Evolutionary conservation across 2,113 vertebrate genomes (phyloP).

Genomic region (Cinclus cinclus): DNA sequence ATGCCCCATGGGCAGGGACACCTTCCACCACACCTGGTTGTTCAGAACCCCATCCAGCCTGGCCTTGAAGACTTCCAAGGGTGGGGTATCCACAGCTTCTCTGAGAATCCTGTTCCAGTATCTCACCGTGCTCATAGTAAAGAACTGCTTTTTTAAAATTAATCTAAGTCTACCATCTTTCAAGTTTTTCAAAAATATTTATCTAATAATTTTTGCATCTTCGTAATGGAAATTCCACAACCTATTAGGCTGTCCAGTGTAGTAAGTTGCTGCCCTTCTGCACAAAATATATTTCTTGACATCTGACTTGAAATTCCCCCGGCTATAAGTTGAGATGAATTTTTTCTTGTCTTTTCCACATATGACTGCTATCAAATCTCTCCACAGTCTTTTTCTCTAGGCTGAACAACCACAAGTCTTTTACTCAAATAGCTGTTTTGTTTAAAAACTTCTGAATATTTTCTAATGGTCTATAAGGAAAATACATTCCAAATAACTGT

Average conservation of each 20-base stretch:
- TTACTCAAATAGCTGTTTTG: neutral
- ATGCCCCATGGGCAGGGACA: neutral
- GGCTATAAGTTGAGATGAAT: neutral
- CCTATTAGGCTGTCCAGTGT: neutral
- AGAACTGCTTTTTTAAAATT: neutral
- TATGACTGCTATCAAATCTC: neutral
- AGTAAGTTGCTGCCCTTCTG: neutral
- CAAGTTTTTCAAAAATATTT: neutral
- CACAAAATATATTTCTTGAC: neutral
- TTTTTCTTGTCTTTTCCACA: neutral
- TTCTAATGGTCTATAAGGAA: neutral
- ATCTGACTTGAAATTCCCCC: neutral
- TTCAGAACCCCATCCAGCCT: neutral
- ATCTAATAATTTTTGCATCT: neutral
- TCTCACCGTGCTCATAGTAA: neutral
- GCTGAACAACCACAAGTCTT: neutral
- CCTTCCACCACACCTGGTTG: neutral
- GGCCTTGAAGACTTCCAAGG: neutral
- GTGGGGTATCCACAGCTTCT: neutral
- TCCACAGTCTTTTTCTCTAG: neutral
- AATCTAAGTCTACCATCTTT: neutral
- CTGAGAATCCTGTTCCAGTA: neutral
- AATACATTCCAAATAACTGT: neutral
- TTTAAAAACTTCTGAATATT: neutral
- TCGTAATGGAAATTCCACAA: neutral